Evolutionary conservation across 2,113 vertebrate genomes (phyloP).

Genomic region (Pionites leucogaster): DNA sequence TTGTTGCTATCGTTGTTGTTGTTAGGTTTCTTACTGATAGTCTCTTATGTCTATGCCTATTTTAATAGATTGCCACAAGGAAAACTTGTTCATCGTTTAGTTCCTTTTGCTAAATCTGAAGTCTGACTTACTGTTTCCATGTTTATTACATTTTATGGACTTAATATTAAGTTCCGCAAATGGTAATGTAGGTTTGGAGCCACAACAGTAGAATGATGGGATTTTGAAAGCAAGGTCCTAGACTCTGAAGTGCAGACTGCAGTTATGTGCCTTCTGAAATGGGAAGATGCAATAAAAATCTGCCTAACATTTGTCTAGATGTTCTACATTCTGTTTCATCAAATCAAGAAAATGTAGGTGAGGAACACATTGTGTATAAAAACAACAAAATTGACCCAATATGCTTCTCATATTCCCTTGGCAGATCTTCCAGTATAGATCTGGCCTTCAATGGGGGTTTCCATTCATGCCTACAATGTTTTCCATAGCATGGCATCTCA

Average conservation of each 20-base stretch:
- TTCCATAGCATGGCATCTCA: constrained; percentile 36
- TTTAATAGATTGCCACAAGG: neutral
- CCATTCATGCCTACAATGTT: constrained; percentile 53
- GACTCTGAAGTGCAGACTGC: neutral
- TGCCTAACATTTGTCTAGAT: neutral
- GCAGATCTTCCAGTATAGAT: neutral
- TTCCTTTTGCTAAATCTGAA: neutral
- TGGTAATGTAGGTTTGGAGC: neutral
- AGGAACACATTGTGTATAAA: neutral
- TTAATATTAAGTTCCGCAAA: neutral
- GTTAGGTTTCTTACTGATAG: neutral
- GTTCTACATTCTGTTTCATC: neutral
- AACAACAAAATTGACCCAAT: neutral
- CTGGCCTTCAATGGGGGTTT: constrained; percentile 43
- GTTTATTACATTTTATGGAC: neutral
- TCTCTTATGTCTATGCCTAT: neutral
- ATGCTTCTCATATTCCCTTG: constrained; percentile 17
- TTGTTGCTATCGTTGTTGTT: neutral
- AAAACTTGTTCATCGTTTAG: neutral
- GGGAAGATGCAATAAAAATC: neutral
- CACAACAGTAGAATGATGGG: neutral
- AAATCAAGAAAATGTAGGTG: neutral
- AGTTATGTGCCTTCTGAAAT: neutral
- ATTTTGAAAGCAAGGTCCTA: neutral
- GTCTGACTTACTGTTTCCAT: neutral